phyloP scores from a whole-genome alignment of 2,113 vertebrate species.

The Mirza zaza region DNA sequence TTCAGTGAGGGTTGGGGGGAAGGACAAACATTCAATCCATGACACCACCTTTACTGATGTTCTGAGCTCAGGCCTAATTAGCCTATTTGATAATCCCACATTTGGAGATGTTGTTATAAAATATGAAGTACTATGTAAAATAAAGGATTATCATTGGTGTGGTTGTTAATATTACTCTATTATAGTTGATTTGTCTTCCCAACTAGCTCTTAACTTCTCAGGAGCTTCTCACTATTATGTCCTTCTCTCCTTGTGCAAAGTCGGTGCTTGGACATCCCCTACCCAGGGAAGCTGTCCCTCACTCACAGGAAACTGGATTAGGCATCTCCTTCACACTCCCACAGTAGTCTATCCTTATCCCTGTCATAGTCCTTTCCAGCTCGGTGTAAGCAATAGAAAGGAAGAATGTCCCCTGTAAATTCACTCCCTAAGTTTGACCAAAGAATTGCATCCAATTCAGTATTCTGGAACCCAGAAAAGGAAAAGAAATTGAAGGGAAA shows the following conservation, averaged over 20 bases:
- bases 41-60: not conserved
- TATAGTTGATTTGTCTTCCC: not conserved
- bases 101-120: not conserved
- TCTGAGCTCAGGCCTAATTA: not conserved
- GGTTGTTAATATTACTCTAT: not conserved
- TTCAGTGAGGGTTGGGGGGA: fast-evolving
- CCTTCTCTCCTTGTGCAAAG: not conserved
- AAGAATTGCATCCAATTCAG: not conserved
- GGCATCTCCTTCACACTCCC: fast-evolving
- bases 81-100: not conserved
- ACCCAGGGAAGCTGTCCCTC: not conserved
- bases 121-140: not conserved
- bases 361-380: not conserved
- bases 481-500: not conserved
- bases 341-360: not conserved
- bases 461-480: not conserved
- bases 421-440: not conserved
- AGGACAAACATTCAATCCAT: not conserved
- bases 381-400: not conserved
- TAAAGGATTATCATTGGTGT: not conserved
- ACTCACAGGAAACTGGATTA: not conserved
- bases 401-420: not conserved
- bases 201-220: not conserved
- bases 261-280: not conserved
- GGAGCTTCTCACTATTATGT: not conserved